phyloP scores from a whole-genome alignment of 2,113 vertebrate species.

The Kobus ellipsiprymnus region DNA sequence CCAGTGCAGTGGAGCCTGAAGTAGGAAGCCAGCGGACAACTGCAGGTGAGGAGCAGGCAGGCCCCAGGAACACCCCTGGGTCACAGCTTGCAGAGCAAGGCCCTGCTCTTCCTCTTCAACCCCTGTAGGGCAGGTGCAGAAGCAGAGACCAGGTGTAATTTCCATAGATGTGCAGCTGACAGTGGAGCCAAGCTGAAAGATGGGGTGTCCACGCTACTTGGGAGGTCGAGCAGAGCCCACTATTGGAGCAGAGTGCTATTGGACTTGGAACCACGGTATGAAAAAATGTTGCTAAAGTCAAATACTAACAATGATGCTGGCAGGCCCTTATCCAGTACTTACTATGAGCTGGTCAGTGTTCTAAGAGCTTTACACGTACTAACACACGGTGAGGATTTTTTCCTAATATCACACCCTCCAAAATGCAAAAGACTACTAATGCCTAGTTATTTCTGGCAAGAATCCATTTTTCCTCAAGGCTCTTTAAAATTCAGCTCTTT shows the following conservation, averaged over 20 bases:
- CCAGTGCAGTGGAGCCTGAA: not conserved
- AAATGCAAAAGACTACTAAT: constrained; percentile 39
- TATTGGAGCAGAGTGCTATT: not conserved
- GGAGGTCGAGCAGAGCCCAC: not conserved
- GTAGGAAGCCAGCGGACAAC: not conserved
- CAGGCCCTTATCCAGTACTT: not conserved
- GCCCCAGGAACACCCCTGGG: not conserved
- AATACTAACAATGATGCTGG: not conserved
- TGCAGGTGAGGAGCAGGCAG: too few species aligned
- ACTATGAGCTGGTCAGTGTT: not conserved
- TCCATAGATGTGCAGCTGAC: not conserved
- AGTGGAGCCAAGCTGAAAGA: not conserved
- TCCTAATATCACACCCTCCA: not conserved
- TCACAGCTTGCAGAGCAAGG: not conserved
- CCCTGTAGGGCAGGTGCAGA: not conserved
- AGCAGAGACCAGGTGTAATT: not conserved
- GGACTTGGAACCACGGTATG: constrained; percentile 40
- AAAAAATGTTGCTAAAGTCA: constrained; percentile 32
- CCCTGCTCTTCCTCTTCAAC: too few species aligned
- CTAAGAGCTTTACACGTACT: not conserved
- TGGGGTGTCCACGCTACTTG: accelerated
- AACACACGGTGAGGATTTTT: constrained; percentile 16
- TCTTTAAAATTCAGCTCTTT: not conserved
- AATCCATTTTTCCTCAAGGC: not conserved
- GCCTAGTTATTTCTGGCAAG: not conserved